Evolutionary conservation across 1,140 invertebrate genomes (phyloP), one percentile per base, ranked within the genome.

Genomic region (Sitophilus oryzae): DNA sequence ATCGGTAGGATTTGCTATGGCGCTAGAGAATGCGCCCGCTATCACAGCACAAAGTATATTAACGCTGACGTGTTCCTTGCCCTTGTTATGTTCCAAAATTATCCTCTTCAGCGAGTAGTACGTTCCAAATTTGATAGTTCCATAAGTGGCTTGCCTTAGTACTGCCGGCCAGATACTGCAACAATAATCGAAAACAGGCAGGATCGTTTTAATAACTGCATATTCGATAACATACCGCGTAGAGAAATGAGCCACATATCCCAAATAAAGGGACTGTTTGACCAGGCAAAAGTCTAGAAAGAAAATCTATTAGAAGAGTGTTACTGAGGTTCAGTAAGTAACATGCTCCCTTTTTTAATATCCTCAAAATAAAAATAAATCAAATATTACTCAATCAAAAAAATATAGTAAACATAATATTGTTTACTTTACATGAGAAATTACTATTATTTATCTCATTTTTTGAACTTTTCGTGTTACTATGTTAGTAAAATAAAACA

Each of bases 1-100:
- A 79, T 98, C 95, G 2, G 93, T 94, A n/a, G 94, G 94, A 78
- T 94, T 96, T 10, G 93, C 93, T 63, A 96, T 89, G n/a, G 93
- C 90, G 68, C 91, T 93, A 15, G 91, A 93, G 38, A 95, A 76
- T 5, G 91, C 89, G 18, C 89, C 89, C 10, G 89, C 87, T 60
- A 86, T 74, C 11, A 89, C 83, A 19, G 89, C 93, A 77, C 91
- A 95, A 47, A 86, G 74, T 35, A 94, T 82, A 75, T 95, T 95
- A 35, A 86, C 81, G 58, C 82, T 73, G 20, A 95, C 76, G 62
- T 83, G 80, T 66, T 91, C 89, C 58, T 78, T 76, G 59, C 76
- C 74, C 53, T 84, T 77, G 68, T 82, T 77, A 47, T 77, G 76
- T 61, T 85, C 74, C 52, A 76, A 78, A 43, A 82, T 71, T 55